phyloP scores from a whole-genome alignment of 2,888 invertebrate species.

The Melinaea menophilus region DNA sequence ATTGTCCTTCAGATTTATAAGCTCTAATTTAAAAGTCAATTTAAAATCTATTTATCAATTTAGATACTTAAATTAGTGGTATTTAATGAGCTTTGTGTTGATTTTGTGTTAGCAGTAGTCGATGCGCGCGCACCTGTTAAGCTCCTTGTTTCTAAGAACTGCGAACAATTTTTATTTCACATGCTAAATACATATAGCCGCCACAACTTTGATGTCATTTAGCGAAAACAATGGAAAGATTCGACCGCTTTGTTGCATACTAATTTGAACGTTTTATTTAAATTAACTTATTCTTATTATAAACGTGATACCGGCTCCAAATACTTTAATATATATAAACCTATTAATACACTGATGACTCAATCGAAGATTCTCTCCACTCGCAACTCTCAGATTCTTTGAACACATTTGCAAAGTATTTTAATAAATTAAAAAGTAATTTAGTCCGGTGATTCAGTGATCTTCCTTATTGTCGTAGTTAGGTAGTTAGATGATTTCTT shows the following conservation, averaged over 20 bases:
- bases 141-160: conserved; percentile 56
- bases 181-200: conserved; percentile 66
- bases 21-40: neutral
- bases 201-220: conserved; percentile 76
- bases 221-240: conserved; percentile 77
- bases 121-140: conserved; percentile 40
- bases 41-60: neutral
- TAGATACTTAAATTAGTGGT: too few species aligned
- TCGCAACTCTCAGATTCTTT: conserved; percentile 42
- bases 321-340: conserved; percentile 67
- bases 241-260: conserved; percentile 58
- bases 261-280: conserved; percentile 69
- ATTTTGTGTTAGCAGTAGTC: conserved; percentile 28
- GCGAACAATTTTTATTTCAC: conserved; percentile 61
- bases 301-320: conserved; percentile 57
- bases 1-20: neutral
- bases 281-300: conserved; percentile 74
- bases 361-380: conserved; percentile 38
- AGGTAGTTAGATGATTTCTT: conserved; percentile 54
- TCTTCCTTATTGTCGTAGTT: conserved; percentile 36
- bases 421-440: conserved; percentile 53
- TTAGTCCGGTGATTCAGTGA: conserved; percentile 44
- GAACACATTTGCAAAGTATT: conserved; percentile 17
- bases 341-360: conserved; percentile 73
- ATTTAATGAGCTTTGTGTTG: too few species aligned